phyloP scores from a whole-genome alignment of 2,113 vertebrate species.

The Noctilio leporinus region DNA sequence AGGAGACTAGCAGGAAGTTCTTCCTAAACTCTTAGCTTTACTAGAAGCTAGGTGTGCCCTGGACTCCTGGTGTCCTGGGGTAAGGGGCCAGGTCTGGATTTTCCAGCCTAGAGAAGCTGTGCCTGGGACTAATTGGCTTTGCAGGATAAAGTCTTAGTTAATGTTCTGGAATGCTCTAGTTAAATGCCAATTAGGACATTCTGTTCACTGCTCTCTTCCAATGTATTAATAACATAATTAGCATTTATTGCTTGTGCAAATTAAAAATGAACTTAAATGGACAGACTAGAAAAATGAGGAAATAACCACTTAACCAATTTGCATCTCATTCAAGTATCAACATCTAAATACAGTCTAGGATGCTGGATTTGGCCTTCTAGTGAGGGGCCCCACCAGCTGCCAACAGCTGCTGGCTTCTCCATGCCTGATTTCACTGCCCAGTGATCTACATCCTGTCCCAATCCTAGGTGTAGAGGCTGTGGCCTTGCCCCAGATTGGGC shows the following conservation, averaged over 20 bases:
- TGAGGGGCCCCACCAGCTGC: not conserved
- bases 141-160: slow-evolving; percentile 70
- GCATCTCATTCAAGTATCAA: slow-evolving; percentile 61
- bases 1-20: not conserved
- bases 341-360: slow-evolving; percentile 36
- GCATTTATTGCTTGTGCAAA: slow-evolving; percentile 79
- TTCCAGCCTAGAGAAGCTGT: not conserved
- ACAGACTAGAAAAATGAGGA: slow-evolving; percentile 71
- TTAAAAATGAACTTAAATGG: slow-evolving; percentile 79
- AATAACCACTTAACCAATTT: slow-evolving; percentile 76
- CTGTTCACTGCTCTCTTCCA: slow-evolving; percentile 77
- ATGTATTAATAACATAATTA: slow-evolving; percentile 84
- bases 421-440: not conserved
- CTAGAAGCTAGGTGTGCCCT: not conserved
- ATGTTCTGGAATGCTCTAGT: slow-evolving; percentile 79
- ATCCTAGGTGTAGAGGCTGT: not conserved
- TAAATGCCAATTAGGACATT: slow-evolving; percentile 82
- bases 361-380: not conserved
- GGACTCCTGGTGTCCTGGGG: not conserved
- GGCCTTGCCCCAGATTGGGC: not conserved
- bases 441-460: not conserved
- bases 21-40: not conserved
- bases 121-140: slow-evolving; percentile 71
- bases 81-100: not conserved
- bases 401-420: slow-evolving; percentile 64